Evolutionary conservation across 1,140 invertebrate species (phyloP).

Genomic region (Physella acuta): DNA sequence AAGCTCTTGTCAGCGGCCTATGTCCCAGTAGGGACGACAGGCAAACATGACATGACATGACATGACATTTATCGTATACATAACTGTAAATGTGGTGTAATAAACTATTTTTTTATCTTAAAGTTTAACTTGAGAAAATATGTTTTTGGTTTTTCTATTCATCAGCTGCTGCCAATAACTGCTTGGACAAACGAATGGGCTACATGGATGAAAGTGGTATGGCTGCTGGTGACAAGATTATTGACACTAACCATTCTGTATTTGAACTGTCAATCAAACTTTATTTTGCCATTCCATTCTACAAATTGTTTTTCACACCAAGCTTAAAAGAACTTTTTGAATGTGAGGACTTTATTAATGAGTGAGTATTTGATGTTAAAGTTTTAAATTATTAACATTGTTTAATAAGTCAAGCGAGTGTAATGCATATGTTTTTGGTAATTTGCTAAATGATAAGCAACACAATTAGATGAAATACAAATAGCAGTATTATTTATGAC

Average conservation of each 20-base stretch:
- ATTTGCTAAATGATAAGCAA: too few species aligned
- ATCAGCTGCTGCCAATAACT: slow-evolving; percentile 52
- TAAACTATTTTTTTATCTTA: not conserved
- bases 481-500: too few species aligned
- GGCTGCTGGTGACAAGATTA: slow-evolving; percentile 43
- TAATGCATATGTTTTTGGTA: too few species aligned
- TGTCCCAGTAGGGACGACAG: too few species aligned
- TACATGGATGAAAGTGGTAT: slow-evolving; percentile 24
- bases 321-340: slow-evolving; percentile 50
- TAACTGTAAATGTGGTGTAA: not conserved
- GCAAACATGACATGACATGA: too few species aligned
- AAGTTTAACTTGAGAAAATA: not conserved
- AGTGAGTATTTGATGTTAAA: too few species aligned
- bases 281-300: slow-evolving; percentile 52
- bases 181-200: slow-evolving; percentile 53
- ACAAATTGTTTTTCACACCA: slow-evolving; percentile 48
- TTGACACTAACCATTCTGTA: slow-evolving; percentile 49
- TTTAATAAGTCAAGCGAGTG: too few species aligned
- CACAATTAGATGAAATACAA: too few species aligned
- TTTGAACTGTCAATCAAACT: slow-evolving; percentile 56
- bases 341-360: slow-evolving; percentile 52
- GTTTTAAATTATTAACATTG: too few species aligned
- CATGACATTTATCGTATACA: not conserved
- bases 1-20: too few species aligned
- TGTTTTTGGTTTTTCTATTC: slow-evolving; percentile 7